These are phyloP conservation scores for Drosophila trapezifrons DNA, from an alignment of 1,140 invertebrate genomes.

Conservation along the genomic window DNA sequence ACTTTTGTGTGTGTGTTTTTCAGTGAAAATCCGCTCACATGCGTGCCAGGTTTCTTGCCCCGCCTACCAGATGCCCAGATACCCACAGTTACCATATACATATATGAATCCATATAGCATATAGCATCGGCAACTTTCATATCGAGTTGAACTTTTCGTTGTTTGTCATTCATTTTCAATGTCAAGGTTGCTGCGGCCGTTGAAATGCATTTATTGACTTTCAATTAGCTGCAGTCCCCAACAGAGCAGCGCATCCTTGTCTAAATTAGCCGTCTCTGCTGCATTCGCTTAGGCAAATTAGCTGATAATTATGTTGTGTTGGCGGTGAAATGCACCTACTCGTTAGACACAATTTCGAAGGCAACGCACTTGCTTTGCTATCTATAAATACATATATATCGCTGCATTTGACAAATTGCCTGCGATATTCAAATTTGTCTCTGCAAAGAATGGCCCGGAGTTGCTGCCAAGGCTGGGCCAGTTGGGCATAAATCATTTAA, in stretches of 20 bases:
- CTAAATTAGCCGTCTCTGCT: constrained; percentile 39
- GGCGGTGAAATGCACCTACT: constrained; percentile 30
- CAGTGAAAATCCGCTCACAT: constrained; percentile 76
- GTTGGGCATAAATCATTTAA: constrained; percentile 66
- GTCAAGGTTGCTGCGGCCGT: constrained; percentile 63
- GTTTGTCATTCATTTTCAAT: constrained; percentile 79
- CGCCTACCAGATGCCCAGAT: constrained; percentile 12
- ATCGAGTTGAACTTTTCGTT: constrained; percentile 66
- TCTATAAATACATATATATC: constrained; percentile 26
- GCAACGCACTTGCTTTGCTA: constrained; percentile 63
- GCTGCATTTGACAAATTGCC: constrained; percentile 71
- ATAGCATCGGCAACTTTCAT: constrained; percentile 74
- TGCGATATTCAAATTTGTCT: constrained; percentile 64
- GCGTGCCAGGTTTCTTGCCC: constrained; percentile 65
- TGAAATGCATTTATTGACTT: constrained; percentile 74
- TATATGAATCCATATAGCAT: constrained; percentile 10
- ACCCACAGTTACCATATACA: neutral
- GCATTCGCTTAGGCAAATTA: constrained; percentile 61
- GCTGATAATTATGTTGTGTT: constrained; percentile 48
- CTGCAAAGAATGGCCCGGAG: constrained; percentile 46
- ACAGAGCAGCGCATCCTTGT: constrained; percentile 58
- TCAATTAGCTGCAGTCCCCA: constrained; percentile 65
- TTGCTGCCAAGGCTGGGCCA: constrained; percentile 58
- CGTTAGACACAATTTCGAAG: constrained; percentile 42
- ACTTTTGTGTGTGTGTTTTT: constrained; percentile 59